A percentile compares a stretch with the other conserved stretches of the same genome.
Conservation (phyloP, 2,888 invertebrate species). For the Zelleria hepariella region DNA sequence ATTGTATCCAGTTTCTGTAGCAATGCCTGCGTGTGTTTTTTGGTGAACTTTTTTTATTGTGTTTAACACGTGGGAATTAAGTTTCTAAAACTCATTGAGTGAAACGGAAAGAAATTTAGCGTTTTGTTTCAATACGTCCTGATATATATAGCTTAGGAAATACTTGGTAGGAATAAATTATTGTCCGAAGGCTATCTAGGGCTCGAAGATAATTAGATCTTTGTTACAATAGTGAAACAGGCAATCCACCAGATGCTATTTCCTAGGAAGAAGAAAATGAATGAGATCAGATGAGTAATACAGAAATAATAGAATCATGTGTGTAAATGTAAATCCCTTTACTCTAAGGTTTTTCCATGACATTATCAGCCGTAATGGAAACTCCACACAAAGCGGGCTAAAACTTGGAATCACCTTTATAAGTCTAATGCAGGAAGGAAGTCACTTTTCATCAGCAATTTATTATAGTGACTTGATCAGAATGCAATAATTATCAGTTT, state of each 20-base stretch:
- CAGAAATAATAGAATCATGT: not conserved
- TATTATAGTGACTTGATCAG: too few species aligned
- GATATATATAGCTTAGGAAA: not conserved
- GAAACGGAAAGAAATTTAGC: conserved; percentile 7
- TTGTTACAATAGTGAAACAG: too few species aligned
- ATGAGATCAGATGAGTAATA: too few species aligned
- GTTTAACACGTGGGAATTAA: conserved; percentile 7
- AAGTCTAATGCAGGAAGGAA: not conserved
- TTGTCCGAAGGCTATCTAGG: too few species aligned
- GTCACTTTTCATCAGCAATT: not conserved
- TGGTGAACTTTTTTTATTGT: conserved; percentile 4
- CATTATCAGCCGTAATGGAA: not conserved
- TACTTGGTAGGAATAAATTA: too few species aligned
- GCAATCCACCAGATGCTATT: too few species aligned
- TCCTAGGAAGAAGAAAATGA: too few species aligned
- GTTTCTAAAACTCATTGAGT: not conserved
- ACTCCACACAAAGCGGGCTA: not conserved
- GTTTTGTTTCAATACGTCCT: not conserved
- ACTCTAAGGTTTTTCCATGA: not conserved
- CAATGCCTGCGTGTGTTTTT: conserved; percentile 6
- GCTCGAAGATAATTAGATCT: too few species aligned
- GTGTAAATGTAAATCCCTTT: not conserved
- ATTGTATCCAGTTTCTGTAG: conserved; percentile 31
- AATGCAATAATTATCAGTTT: not conserved
- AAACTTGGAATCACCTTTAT: not conserved